These are phyloP conservation scores for Florisuga fusca DNA, from an alignment of 2,797 vertebrate species.

Conservation along the genomic window DNA sequence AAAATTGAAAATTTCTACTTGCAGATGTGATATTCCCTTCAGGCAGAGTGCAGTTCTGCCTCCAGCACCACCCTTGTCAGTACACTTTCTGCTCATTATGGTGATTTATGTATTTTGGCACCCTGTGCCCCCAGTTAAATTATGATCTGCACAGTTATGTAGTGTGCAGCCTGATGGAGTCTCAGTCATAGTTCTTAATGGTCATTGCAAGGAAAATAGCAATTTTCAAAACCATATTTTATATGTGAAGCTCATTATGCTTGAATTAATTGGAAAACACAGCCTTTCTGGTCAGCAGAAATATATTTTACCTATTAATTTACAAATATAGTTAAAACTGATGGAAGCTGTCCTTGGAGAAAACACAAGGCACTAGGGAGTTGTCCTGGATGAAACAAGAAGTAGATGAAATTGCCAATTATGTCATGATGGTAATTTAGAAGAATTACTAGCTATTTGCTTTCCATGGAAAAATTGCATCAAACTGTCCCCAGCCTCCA, in stretches of 20 bases:
- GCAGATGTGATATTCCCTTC: neutral
- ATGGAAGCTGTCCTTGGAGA: neutral
- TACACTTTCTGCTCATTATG: neutral
- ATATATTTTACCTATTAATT: neutral
- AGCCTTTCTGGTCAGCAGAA: conserved; percentile 3
- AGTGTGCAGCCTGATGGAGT: neutral
- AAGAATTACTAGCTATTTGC: neutral
- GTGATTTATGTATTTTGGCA: neutral
- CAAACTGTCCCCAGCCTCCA: neutral
- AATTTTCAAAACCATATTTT: neutral
- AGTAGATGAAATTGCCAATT: neutral
- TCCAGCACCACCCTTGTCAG: neutral
- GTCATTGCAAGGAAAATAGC: neutral
- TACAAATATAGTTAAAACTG: conserved; percentile 1
- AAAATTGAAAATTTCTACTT: neutral
- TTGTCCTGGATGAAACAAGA: conserved; percentile 10
- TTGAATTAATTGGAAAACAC: conserved; percentile 9
- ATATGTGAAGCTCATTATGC: neutral
- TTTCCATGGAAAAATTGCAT: neutral
- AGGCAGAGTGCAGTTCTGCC: rapidly evolving
- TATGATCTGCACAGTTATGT: neutral
- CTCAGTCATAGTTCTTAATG: neutral
- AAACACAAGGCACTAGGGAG: neutral
- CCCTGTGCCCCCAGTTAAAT: neutral
- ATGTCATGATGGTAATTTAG: neutral